These are phyloP conservation scores for Rhinogobius similis DNA, from an alignment of 2,113 vertebrate species.

Conservation along the genomic window DNA sequence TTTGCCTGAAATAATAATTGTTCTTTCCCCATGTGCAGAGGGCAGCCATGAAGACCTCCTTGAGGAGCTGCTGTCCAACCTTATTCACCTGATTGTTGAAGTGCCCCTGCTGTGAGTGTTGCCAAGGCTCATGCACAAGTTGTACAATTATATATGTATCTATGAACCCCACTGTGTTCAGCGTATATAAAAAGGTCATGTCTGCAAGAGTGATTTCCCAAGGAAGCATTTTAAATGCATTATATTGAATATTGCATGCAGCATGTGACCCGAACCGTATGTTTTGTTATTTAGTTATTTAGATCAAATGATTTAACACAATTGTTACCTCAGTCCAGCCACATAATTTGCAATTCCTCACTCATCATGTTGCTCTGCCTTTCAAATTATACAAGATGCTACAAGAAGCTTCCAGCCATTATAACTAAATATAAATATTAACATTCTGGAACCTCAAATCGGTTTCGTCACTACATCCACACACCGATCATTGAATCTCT, in stretches of 20 bases:
- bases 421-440: neutral
- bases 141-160: neutral
- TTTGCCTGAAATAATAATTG: slow-evolving; percentile 34
- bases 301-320: neutral
- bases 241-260: too few relatives aligned
- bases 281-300: neutral
- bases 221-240: neutral
- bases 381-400: neutral
- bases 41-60: slow-evolving; percentile 86
- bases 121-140: neutral
- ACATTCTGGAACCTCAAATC: too few relatives aligned
- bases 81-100: slow-evolving; percentile 94
- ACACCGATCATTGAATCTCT: too few relatives aligned
- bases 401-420: neutral
- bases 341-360: too few relatives aligned
- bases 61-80: slow-evolving; percentile 91
- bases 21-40: slow-evolving; percentile 64
- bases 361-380: too few relatives aligned
- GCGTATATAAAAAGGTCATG: slow-evolving; percentile 16
- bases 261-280: too few relatives aligned
- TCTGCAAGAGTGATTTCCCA: neutral
- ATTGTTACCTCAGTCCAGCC: too few relatives aligned
- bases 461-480: neutral
- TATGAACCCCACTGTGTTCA: neutral
- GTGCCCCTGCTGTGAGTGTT: slow-evolving; percentile 92